Evolutionary conservation across 2,888 invertebrate genomes (phyloP).

Genomic region (Drosophila flavopinicola): DNA sequence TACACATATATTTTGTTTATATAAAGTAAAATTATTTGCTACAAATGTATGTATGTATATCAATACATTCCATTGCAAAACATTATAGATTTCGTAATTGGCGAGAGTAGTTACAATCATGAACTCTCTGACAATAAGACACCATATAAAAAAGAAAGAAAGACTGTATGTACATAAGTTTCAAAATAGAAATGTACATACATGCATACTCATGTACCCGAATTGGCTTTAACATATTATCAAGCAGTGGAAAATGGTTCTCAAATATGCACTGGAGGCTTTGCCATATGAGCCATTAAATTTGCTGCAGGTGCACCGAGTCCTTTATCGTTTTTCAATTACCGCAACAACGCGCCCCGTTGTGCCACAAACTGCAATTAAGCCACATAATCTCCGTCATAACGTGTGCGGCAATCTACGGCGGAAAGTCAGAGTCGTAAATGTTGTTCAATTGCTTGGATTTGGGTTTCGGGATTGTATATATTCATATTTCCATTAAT

Average conservation of each 20-base stretch:
- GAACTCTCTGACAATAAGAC: no score
- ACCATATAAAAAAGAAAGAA: not conserved
- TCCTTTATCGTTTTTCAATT: conserved; percentile 73
- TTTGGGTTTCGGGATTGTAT: conserved; percentile 1
- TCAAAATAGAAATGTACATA: not conserved
- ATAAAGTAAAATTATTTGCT: no score
- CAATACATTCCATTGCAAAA: no score
- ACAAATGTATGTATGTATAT: no score
- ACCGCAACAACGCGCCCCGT: conserved; percentile 25
- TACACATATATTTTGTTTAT: no score
- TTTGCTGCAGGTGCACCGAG: conserved; percentile 26
- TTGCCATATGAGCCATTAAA: conserved; percentile 29
- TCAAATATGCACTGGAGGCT: conserved; percentile 13
- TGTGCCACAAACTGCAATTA: conserved; percentile 53
- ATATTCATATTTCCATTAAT: conserved; percentile 63
- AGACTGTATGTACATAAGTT: not conserved
- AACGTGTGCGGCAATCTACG: conserved; percentile 29
- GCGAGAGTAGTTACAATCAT: no score
- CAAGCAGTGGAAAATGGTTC: conserved; percentile 4
- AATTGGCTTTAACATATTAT: conserved; percentile 4
- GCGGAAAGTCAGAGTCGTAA: conserved; percentile 46
- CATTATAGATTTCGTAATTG: no score
- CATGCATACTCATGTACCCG: no score
- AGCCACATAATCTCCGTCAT: conserved; percentile 56
- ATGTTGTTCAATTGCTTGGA: conserved; percentile 41